Evolutionary conservation across 2,888 invertebrate genomes (phyloP).

Genomic region (Eueremaeus valkanovi): DNA sequence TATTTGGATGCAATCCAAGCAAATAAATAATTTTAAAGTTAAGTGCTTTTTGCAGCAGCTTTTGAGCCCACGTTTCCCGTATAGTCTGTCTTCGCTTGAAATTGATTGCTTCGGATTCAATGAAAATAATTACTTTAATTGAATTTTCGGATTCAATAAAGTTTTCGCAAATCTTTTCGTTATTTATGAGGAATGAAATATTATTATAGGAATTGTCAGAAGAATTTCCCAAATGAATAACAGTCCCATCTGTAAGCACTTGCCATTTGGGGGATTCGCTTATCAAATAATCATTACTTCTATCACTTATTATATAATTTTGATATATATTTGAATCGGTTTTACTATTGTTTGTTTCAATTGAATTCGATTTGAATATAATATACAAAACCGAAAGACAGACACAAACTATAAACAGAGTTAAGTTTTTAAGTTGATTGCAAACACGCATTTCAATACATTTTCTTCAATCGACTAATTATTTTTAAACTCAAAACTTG

Average conservation of each 20-base stretch:
- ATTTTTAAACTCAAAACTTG: neutral
- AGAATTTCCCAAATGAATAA: slow-evolving; percentile 27
- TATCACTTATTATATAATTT: neutral
- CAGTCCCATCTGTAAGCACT: slow-evolving; percentile 42
- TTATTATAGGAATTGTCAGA: slow-evolving; percentile 43
- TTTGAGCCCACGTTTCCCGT: slow-evolving; percentile 50
- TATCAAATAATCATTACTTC: neutral
- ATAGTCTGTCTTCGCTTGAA: slow-evolving; percentile 48
- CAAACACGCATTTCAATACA: slow-evolving; percentile 23
- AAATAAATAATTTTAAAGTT: slow-evolving; percentile 48
- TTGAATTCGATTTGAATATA: neutral
- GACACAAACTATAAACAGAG: neutral
- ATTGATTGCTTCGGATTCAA: slow-evolving; percentile 47
- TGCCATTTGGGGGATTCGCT: slow-evolving; percentile 15
- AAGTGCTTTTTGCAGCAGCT: slow-evolving; percentile 45
- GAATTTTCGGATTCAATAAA: slow-evolving; percentile 33
- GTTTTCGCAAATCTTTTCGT: slow-evolving; percentile 42
- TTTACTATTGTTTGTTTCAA: neutral
- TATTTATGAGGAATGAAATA: slow-evolving; percentile 41
- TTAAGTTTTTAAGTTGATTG: neutral
- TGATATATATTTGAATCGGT: neutral
- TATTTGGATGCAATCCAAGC: slow-evolving; percentile 42
- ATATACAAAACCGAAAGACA: neutral
- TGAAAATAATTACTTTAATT: slow-evolving; percentile 44
- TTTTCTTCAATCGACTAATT: neutral